Base-by-base conservation (phyloP, 64 coral and sea anemone species). In the Stichodactyla mertensii region DNA sequence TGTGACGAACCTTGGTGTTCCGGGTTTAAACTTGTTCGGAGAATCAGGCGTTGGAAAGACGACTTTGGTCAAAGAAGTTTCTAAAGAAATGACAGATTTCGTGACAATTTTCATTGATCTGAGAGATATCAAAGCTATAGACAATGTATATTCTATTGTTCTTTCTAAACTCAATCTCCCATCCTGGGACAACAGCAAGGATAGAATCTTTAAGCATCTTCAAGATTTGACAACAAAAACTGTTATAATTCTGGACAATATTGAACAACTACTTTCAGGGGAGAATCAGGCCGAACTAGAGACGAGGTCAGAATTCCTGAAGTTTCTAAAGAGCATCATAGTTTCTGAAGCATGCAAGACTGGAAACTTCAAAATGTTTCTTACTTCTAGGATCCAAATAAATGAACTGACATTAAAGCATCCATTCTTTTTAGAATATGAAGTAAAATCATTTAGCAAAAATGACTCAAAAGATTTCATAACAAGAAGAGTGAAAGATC, bases 201-300 rank as follows among this genome's bases (percentile, higher is more conserved):
- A 52, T 26, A 22, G 20, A 20, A 13, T 20, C 61, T 64, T 64
- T 16, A 20, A 13, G 61, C 13, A 64, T 20, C 1, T 64, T 13
- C 0, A 64, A 64, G 20, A 64, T 64, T 64, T 20, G 61, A 13
- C 13, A 16, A 4, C 1, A 64, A 64, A 64, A 26, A 70, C 77
- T 78, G 36, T 88, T 13, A 20, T 88, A 52, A 6, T 88, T 78
- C 60, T 88, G 20, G 86, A 88, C n/a, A 88, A 88, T 62, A 55
- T 62, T 24, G 86, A 88, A 22, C 28, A 88, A 78, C 55, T 80
- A 13, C 23, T 88, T 54, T 18, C 60, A 88, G 78, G 78, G n/a
- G 6, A 23, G 15, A 80, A 2, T 16, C 1, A 45, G 36, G 36
- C 36, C 3, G 36, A 45, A 2, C 36, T 1, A 0, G 1, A 45